These are phyloP conservation scores for Hartigia nigra DNA, from an alignment of 2,888 invertebrate species.

Conservation along the genomic window DNA sequence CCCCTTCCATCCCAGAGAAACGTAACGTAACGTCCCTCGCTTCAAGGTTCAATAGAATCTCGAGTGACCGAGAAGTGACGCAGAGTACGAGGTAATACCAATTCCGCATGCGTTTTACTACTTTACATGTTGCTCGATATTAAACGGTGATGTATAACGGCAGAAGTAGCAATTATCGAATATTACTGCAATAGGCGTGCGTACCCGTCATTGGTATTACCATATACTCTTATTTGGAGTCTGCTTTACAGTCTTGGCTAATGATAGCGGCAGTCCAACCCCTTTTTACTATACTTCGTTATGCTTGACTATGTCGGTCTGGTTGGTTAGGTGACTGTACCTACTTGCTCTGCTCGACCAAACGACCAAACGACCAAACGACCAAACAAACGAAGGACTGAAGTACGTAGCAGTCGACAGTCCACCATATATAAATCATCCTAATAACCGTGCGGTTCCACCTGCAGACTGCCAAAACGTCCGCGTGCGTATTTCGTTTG, in stretches of 20 bases:
- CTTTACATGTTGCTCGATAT: constrained; percentile 16
- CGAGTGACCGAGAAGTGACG: not conserved
- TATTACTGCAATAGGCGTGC: constrained; percentile 47
- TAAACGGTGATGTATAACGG: constrained; percentile 41
- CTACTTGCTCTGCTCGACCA: not conserved
- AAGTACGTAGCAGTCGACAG: constrained; percentile 26
- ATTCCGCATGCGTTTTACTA: not conserved
- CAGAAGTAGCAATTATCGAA: constrained; percentile 46
- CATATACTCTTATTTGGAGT: constrained; percentile 48
- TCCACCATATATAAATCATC: constrained; percentile 58
- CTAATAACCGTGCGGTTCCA: constrained; percentile 58
- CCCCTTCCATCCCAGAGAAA: not conserved
- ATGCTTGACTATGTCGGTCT: not conserved
- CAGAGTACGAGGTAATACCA: not conserved
- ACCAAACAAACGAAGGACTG: not conserved
- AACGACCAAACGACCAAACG: constrained; percentile 4
- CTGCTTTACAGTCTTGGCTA: constrained; percentile 39
- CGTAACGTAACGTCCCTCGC: not conserved
- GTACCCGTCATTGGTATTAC: constrained; percentile 46
- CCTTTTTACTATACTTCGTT: not conserved
- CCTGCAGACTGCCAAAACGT: constrained; percentile 55
- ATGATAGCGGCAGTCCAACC: constrained; percentile 38
- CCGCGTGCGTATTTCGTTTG: constrained; percentile 43
- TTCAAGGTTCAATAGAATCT: not conserved
- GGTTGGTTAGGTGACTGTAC: not conserved